phyloP scores from a whole-genome alignment of 2,888 invertebrate species.

The Oasisia sp. region DNA sequence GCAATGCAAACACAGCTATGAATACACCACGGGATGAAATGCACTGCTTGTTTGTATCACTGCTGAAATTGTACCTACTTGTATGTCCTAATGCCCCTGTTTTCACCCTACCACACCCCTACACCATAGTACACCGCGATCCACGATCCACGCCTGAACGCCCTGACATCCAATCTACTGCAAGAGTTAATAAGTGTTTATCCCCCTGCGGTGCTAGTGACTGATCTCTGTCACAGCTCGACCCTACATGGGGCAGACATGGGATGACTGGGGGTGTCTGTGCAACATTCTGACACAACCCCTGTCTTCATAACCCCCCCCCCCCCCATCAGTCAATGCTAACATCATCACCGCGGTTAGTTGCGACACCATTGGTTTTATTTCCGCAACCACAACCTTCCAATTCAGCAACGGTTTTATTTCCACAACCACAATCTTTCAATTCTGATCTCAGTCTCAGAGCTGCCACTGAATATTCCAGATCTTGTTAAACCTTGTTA shows the following conservation, averaged over 20 bases:
- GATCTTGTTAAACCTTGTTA: no score
- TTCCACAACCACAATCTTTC: no score
- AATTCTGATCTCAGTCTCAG: no score
- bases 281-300: not conserved
- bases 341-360: not conserved
- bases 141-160: not conserved
- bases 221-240: not conserved
- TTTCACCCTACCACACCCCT: not conserved
- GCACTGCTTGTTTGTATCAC: not conserved
- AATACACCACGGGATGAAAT: not conserved
- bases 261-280: not conserved
- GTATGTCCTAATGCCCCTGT: not conserved
- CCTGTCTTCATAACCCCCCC: not conserved
- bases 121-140: not conserved
- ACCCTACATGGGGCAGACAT: not conserved
- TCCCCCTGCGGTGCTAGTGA: not conserved
- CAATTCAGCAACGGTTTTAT: no score
- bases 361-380: not conserved
- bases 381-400: no score
- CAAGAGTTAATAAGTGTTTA: not conserved
- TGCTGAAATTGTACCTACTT: not conserved
- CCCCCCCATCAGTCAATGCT: not conserved
- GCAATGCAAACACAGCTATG: not conserved
- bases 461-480: no score
- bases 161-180: slow-evolving; percentile 1